Evolutionary conservation across 2,888 invertebrate genomes (phyloP).

Genomic region (Xylota sylvarum): DNA sequence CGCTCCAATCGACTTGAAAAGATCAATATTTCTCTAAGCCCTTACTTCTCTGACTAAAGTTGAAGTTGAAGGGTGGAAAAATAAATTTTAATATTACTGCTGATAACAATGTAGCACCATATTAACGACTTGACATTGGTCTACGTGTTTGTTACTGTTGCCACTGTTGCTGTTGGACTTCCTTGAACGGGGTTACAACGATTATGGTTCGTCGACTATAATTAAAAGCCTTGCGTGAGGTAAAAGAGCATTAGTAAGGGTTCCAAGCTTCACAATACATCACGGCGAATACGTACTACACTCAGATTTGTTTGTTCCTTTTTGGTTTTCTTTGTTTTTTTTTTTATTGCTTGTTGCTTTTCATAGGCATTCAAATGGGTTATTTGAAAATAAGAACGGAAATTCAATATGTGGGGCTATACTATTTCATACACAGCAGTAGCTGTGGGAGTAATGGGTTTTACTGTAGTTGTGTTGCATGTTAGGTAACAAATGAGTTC

Average conservation of each 20-base stretch:
- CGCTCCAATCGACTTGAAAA: neutral
- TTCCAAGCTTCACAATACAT: constrained; percentile 44
- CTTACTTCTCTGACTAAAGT: neutral
- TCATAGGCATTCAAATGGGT: constrained; percentile 49
- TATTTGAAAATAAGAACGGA: constrained; percentile 34
- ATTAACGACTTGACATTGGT: constrained; percentile 39
- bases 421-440: neutral
- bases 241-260: constrained; percentile 28
- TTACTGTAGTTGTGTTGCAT: constrained; percentile 38
- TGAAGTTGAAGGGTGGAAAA: constrained; percentile 32
- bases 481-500: constrained; percentile 1
- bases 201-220: constrained; percentile 49
- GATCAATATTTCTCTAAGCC: constrained; percentile 7
- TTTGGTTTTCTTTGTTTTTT: constrained; percentile 18
- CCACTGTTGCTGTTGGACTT: constrained; percentile 20
- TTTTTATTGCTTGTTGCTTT: constrained; percentile 33
- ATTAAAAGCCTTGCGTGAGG: constrained; percentile 65
- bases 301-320: constrained; percentile 42
- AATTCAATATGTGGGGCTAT: constrained; percentile 32
- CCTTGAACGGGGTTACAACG: constrained; percentile 33
- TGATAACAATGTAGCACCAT: constrained; percentile 15
- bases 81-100: constrained; percentile 28
- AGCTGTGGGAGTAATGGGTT: constrained; percentile 41
- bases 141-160: constrained; percentile 7
- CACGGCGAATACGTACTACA: constrained; percentile 25